Evolutionary conservation across 30 jellyfish, hydroid and myxozoan species (phyloP).

Genomic region (Hydra vulgaris): DNA sequence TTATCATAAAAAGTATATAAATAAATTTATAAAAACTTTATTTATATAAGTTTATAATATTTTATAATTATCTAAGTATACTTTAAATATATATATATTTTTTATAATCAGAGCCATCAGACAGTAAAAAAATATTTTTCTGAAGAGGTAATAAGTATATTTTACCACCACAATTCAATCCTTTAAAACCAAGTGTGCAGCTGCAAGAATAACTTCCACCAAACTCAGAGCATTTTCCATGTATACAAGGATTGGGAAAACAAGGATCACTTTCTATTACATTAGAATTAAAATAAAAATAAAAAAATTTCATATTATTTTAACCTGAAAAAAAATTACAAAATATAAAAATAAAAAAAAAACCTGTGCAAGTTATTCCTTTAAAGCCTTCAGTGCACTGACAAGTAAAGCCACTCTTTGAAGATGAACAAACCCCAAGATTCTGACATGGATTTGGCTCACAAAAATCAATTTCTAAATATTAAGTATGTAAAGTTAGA

Average conservation of each 20-base stretch:
- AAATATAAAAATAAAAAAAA: neutral
- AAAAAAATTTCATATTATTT: neutral
- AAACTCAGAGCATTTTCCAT: conserved; percentile 81
- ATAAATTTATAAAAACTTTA: too few relatives aligned
- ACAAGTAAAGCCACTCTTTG: conserved; percentile 71
- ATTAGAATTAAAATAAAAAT: neutral
- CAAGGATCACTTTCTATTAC: conserved; percentile 78
- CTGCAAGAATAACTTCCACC: conserved; percentile 94
- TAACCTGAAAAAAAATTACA: neutral
- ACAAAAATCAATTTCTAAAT: conserved; percentile 66
- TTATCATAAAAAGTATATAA: too few relatives aligned
- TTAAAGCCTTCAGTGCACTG: conserved; percentile 74
- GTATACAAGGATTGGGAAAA: conserved; percentile 91
- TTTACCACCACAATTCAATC: conserved; percentile 84
- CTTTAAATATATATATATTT: too few relatives aligned
- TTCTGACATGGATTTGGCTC: conserved; percentile 94
- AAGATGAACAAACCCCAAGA: conserved; percentile 56
- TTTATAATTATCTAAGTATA: too few relatives aligned
- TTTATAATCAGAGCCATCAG: too few relatives aligned
- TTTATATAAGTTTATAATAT: too few relatives aligned
- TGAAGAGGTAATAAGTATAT: too few relatives aligned
- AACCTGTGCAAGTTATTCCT: conserved; percentile 87
- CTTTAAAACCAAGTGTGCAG: conserved; percentile 87
- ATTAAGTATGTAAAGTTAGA: neutral
- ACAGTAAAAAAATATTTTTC: too few relatives aligned